These are phyloP conservation scores for Phyllotis vaccarum DNA, from an alignment of 2,797 vertebrate species.

Conservation along the genomic window DNA sequence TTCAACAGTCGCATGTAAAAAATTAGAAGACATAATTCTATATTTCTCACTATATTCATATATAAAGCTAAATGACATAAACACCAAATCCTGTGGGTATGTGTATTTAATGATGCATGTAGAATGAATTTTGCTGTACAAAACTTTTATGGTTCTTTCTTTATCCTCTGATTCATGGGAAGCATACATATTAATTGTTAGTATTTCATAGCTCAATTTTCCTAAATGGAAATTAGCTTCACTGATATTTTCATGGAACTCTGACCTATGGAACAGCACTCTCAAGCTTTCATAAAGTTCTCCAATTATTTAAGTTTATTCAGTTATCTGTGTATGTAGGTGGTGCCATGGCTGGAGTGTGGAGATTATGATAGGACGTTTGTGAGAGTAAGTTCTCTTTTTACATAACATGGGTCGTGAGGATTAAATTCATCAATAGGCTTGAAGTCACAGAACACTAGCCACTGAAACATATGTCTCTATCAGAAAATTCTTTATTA, in stretches of 20 bases:
- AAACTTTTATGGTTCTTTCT: not conserved
- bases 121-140: not conserved
- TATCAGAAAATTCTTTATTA: conserved; percentile 21
- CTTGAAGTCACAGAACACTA: not conserved
- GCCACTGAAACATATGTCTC: not conserved
- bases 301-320: not conserved
- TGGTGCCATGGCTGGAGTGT: not conserved
- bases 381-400: not conserved
- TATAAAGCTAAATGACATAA: not conserved
- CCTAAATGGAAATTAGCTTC: not conserved
- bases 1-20: no score
- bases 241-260: not conserved
- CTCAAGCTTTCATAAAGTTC: not conserved
- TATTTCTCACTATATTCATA: not conserved
- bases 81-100: not conserved
- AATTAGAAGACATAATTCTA: not conserved
- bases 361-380: not conserved
- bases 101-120: not conserved
- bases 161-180: not conserved
- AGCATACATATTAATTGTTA: not conserved
- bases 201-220: not conserved
- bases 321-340: not conserved
- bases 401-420: no score
- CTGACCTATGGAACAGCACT: not conserved
- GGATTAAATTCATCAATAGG: not conserved